These are phyloP conservation scores for Morinoia aosen DNA, from an alignment of 2,888 invertebrate genomes.

Conservation along the genomic window DNA sequence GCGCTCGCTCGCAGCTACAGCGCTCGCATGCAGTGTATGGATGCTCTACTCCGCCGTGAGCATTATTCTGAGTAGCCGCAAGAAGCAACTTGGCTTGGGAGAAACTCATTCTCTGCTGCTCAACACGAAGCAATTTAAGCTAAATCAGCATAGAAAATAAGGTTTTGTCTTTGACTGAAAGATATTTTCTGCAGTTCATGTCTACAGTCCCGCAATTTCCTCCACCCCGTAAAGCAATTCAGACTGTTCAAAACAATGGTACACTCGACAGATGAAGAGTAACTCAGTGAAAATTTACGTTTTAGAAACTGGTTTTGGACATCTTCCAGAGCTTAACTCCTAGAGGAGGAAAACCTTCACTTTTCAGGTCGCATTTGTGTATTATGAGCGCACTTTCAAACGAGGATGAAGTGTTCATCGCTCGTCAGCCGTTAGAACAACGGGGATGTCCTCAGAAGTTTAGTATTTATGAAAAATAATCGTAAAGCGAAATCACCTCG, in stretches of 20 bases:
- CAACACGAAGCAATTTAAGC: not conserved
- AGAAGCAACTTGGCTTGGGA: not conserved
- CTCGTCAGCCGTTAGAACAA: not conserved
- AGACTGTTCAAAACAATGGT: not conserved
- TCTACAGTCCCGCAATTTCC: not conserved
- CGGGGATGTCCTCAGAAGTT: not conserved
- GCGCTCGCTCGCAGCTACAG: not conserved
- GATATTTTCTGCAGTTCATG: not conserved
- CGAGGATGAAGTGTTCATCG: not conserved
- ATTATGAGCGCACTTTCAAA: not conserved
- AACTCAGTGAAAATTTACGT: not conserved
- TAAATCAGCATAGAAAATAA: not conserved
- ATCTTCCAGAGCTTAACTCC: not conserved
- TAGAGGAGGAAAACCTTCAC: not conserved
- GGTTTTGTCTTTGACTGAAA: not conserved
- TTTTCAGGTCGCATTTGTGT: not conserved
- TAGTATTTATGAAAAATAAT: not conserved
- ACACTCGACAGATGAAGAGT: not conserved
- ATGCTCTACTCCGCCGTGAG: not conserved
- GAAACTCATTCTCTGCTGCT: not conserved
- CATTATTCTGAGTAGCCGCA: not conserved
- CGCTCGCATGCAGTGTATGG: not conserved
- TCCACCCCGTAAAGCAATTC: not conserved
- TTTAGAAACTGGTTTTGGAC: not conserved
- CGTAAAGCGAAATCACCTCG: not conserved